phyloP scores from a whole-genome alignment of 2,113 vertebrate genomes.

The Siniperca chuatsi region DNA sequence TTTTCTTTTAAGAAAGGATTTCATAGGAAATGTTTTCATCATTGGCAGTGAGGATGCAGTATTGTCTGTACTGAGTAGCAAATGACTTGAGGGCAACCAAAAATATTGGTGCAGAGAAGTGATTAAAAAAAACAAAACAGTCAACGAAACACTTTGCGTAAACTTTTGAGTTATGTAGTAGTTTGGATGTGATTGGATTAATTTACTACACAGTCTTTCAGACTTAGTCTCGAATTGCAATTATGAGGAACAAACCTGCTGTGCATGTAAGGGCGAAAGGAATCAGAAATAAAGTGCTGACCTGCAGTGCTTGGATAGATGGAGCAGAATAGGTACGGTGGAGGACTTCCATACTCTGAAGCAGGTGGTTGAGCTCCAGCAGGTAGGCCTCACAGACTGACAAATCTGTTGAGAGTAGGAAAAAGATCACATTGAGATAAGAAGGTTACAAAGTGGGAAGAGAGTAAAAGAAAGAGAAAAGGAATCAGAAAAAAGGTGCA shows the following conservation, averaged over 20 bases:
- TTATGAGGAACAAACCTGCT: neutral
- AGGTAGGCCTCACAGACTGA: slow-evolving; percentile 91
- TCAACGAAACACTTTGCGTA: neutral
- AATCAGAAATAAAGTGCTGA: slow-evolving; percentile 60
- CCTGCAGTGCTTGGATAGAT: slow-evolving; percentile 96
- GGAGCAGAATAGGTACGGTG: slow-evolving; percentile 96
- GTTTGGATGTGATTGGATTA: slow-evolving; percentile 8
- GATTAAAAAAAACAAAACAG: neutral
- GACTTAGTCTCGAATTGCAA: neutral
- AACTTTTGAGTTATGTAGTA: neutral
- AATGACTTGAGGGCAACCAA: slow-evolving; percentile 7
- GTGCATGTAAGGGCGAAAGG: neutral
- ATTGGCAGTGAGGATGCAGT: neutral
- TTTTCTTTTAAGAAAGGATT: slow-evolving; percentile 19
- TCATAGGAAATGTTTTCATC: neutral
- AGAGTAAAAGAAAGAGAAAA: neutral
- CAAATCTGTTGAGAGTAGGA: slow-evolving; percentile 84
- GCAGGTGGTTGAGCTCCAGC: slow-evolving; percentile 93
- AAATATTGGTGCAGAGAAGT: slow-evolving; percentile 6
- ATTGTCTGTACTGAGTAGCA: slow-evolving; percentile 39
- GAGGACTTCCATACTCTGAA: slow-evolving; percentile 97
- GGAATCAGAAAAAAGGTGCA: neutral
- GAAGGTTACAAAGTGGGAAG: neutral
- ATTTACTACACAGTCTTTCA: neutral
- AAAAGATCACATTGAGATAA: neutral